Conservation (phyloP, 1,140 invertebrate genomes). For the Panagrolaimus sp. region DNA sequence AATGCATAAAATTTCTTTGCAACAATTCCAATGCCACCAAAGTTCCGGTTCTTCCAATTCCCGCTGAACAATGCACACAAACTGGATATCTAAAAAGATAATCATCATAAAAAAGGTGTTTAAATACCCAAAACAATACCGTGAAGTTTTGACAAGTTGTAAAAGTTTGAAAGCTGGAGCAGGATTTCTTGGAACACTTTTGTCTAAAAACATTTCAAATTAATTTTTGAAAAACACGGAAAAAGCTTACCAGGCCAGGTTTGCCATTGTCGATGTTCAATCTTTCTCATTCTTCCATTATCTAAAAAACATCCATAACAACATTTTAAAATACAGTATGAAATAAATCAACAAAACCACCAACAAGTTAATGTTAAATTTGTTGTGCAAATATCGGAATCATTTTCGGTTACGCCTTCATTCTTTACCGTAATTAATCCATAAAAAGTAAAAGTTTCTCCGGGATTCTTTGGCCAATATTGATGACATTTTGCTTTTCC, state of each 20-base stretch:
- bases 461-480: slow-evolving; percentile 26
- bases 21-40: slow-evolving; percentile 38
- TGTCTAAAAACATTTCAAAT: not conserved
- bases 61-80: slow-evolving; percentile 23
- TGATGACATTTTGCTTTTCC: slow-evolving; percentile 22
- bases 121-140: no score
- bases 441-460: slow-evolving; percentile 20
- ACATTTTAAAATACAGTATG: no score
- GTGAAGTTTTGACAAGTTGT: not conserved
- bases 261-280: slow-evolving; percentile 37
- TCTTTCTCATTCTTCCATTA: slow-evolving; percentile 28
- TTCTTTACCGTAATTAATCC: slow-evolving; percentile 21
- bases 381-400: slow-evolving; percentile 29
- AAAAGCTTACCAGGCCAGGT: slow-evolving; percentile 39
- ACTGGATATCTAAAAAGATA: no score
- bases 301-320: slow-evolving; percentile 8
- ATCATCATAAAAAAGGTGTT: no score
- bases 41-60: slow-evolving; percentile 39
- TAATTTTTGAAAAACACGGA: no score
- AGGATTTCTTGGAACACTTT: slow-evolving; percentile 19
- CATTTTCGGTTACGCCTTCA: slow-evolving; percentile 10
- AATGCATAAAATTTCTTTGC: slow-evolving; percentile 14
- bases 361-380: slow-evolving; percentile 30
- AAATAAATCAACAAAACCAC: slow-evolving; percentile 1
- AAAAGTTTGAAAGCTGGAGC: slow-evolving; percentile 18